Evolutionary conservation across 2,113 vertebrate species (phyloP).

Genomic region (Podilymbus podiceps): DNA sequence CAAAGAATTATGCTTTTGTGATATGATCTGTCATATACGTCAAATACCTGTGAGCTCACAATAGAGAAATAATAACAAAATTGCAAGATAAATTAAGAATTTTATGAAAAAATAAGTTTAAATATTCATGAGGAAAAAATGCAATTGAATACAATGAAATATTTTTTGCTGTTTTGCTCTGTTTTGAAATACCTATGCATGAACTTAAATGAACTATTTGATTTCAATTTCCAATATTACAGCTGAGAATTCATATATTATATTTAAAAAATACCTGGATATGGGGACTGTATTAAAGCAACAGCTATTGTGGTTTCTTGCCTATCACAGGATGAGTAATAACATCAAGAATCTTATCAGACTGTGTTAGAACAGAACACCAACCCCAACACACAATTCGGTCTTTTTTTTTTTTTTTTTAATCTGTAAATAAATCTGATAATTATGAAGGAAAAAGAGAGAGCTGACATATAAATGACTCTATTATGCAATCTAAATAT

Average conservation of each 20-base stretch:
- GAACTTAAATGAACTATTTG: neutral
- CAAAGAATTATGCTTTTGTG: neutral
- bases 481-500: neutral
- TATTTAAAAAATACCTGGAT: neutral
- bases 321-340: neutral
- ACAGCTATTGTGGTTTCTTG: neutral
- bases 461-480: neutral
- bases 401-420: neutral
- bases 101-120: neutral
- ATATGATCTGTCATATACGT: neutral
- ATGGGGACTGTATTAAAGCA: accelerated
- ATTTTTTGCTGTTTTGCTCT: neutral
- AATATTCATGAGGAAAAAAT: neutral
- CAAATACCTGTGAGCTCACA: neutral
- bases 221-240: neutral
- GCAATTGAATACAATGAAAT: neutral
- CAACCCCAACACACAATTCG: neutral
- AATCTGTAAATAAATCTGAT: neutral
- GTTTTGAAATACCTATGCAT: neutral
- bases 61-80: neutral
- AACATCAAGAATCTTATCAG: neutral
- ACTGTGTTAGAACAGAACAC: neutral
- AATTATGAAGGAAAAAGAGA: neutral
- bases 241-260: neutral
- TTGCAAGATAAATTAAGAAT: neutral